Evolutionary conservation across 2,113 vertebrate species (phyloP).

Genomic region (Muscicapa adusta): DNA sequence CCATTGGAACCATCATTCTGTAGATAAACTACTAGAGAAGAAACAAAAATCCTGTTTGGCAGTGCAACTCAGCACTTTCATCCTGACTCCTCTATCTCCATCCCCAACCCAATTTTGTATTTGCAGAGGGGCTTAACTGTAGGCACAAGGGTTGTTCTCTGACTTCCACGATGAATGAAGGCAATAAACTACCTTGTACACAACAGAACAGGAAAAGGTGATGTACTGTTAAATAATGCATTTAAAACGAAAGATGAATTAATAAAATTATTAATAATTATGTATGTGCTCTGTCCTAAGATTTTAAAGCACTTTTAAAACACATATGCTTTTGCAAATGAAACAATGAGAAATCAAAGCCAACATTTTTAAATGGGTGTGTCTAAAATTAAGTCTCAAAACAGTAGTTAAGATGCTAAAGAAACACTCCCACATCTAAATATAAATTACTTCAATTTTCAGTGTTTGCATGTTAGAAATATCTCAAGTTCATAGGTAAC

Average conservation of each 20-base stretch:
- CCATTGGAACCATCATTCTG: neutral
- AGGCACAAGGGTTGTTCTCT: neutral
- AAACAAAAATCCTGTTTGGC: neutral
- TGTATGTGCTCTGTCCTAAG: neutral
- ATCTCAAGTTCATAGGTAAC: neutral
- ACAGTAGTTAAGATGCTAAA: conserved; percentile 7
- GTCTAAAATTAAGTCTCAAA: neutral
- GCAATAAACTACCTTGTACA: neutral
- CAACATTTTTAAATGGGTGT: neutral
- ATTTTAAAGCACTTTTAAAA: neutral
- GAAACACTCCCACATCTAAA: conserved; percentile 48
- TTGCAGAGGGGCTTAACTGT: neutral
- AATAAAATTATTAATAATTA: neutral
- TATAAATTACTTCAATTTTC: conserved; percentile 14
- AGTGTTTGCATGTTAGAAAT: neutral
- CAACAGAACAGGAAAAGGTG: neutral
- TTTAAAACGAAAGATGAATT: neutral
- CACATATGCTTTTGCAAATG: neutral
- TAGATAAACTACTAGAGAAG: neutral
- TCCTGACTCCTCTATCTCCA: neutral
- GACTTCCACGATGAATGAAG: neutral
- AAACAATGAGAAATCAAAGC: conserved; percentile 17
- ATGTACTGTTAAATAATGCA: neutral
- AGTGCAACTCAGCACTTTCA: neutral
- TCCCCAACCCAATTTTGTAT: neutral